These are phyloP conservation scores for Abramis brama DNA, from an alignment of 2,113 vertebrate genomes.

Conservation along the genomic window DNA sequence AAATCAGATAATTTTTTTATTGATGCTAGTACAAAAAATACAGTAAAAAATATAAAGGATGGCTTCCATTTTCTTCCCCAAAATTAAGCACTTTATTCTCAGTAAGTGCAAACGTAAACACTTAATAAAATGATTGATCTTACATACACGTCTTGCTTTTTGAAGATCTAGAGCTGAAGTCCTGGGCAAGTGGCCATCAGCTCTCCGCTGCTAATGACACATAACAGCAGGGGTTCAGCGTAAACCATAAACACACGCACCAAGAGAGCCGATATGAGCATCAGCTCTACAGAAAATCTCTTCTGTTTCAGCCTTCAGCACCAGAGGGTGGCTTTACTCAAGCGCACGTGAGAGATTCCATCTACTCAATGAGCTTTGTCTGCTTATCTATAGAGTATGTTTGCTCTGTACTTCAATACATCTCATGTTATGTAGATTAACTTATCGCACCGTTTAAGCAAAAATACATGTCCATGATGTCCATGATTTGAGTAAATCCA, in stretches of 20 bases:
- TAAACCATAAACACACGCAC: slow-evolving; percentile 19
- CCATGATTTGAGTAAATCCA: neutral
- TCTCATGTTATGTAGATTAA: neutral
- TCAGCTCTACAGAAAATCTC: neutral
- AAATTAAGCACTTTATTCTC: neutral
- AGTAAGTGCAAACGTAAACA: neutral
- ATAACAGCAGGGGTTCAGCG: slow-evolving; percentile 15
- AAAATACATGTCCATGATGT: neutral
- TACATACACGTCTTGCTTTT: neutral
- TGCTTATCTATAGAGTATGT: neutral
- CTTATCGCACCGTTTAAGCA: neutral
- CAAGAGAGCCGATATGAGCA: slow-evolving; percentile 15
- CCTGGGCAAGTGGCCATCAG: slow-evolving; percentile 28
- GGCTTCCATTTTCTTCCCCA: neutral
- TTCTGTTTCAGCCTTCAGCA: slow-evolving; percentile 6
- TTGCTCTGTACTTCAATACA: neutral
- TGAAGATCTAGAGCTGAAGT: slow-evolving; percentile 34
- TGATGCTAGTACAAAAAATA: neutral
- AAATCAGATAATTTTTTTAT: neutral
- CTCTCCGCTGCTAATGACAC: slow-evolving; percentile 11
- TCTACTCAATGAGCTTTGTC: neutral
- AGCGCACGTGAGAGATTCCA: neutral
- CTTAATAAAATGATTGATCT: slow-evolving; percentile 24
- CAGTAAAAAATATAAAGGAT: neutral
- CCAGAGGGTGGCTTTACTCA: slow-evolving; percentile 18